A percentile compares a stretch with the other conserved stretches of the same genome.
Conservation (phyloP, 2,113 vertebrate genomes). For the Podarcis muralis region DNA sequence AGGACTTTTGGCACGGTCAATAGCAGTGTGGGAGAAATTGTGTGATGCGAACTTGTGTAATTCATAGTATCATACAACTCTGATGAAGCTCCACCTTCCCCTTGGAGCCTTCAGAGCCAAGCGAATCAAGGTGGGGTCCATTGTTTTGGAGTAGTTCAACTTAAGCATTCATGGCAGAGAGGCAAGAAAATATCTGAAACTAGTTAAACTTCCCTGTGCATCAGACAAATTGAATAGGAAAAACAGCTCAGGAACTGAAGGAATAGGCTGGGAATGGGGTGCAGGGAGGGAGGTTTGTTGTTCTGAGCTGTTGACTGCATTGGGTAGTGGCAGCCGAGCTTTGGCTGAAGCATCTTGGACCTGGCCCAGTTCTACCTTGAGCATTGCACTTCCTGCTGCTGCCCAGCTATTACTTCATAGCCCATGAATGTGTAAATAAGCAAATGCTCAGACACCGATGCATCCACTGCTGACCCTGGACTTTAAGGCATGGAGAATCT, state of each 20-base stretch:
- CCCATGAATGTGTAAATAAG: neutral
- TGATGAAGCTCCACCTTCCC: neutral
- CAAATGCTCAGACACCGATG: neutral
- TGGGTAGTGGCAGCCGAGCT: neutral
- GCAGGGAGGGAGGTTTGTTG: neutral
- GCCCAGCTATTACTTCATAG: neutral
- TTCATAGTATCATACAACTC: neutral
- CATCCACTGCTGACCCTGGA: neutral
- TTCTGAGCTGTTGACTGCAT: neutral
- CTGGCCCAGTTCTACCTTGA: neutral
- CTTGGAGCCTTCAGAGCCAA: neutral
- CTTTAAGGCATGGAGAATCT: neutral
- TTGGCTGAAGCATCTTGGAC: neutral
- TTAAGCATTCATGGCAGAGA: neutral
- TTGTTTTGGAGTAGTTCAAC: neutral
- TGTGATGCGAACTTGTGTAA: too few relatives aligned
- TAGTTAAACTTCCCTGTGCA: neutral
- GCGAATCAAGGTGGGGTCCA: neutral
- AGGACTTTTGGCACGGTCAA: neutral
- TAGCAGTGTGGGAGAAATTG: neutral
- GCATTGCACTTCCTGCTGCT: neutral
- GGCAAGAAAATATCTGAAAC: neutral
- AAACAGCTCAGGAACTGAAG: neutral
- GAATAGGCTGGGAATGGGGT: neutral
- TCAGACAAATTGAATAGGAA: neutral